Conservation (phyloP, 2,797 vertebrate species). For the Paratrypauchen microcephalus region DNA sequence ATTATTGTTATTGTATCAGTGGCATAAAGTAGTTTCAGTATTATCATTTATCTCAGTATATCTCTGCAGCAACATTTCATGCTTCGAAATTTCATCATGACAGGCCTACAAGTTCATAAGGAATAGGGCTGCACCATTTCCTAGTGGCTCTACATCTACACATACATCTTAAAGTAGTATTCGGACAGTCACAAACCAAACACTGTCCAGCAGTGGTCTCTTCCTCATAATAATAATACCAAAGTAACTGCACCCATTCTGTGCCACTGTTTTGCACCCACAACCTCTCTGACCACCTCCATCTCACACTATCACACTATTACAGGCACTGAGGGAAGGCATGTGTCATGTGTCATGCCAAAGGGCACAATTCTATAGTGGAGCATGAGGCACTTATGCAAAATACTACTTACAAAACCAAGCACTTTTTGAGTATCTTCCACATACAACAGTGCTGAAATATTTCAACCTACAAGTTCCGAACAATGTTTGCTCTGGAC, state of each 20-base stretch:
- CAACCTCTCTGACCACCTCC: neutral
- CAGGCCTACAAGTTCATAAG: neutral
- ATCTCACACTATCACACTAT: neutral
- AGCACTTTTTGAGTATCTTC: constrained; percentile 35
- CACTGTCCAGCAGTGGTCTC: neutral
- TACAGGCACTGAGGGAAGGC: neutral
- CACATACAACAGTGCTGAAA: constrained; percentile 40
- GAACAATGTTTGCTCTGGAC: constrained; percentile 10
- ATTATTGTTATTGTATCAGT: too few species aligned
- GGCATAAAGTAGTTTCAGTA: too few species aligned
- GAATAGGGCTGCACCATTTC: too few species aligned
- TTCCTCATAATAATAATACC: neutral
- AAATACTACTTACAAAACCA: constrained; percentile 32
- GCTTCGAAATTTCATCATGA: too few species aligned
- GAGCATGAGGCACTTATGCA: constrained; percentile 28
- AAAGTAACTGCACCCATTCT: neutral
- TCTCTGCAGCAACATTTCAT: too few species aligned
- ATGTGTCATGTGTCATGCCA: neutral
- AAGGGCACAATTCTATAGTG: neutral
- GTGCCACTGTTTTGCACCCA: neutral
- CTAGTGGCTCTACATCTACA: too few species aligned
- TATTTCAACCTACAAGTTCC: constrained; percentile 23
- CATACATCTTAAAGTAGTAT: too few species aligned
- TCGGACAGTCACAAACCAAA: neutral
- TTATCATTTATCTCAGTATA: too few species aligned